These are phyloP conservation scores for Trichogramma evanescens DNA, from an alignment of 2,888 invertebrate species.

Conservation along the genomic window DNA sequence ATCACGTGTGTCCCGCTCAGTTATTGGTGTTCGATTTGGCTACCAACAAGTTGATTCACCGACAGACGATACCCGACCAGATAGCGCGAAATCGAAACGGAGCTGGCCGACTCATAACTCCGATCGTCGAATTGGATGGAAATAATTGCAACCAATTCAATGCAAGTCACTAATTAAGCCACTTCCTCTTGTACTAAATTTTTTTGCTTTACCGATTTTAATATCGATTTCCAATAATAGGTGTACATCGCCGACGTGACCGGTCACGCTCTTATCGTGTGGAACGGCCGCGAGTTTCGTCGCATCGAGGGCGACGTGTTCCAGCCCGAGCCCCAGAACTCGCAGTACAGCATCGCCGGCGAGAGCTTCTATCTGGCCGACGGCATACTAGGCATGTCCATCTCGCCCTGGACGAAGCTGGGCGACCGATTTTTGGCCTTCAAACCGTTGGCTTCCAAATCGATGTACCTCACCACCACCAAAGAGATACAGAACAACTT, in stretches of 20 bases:
- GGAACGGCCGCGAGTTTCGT: slow-evolving; percentile 13
- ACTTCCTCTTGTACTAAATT: background rate
- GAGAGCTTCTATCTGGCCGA: slow-evolving; percentile 62
- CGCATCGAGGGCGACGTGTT: slow-evolving; percentile 26
- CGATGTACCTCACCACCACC: slow-evolving; percentile 17
- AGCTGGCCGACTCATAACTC: slow-evolving; percentile 29
- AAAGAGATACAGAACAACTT: slow-evolving; percentile 4
- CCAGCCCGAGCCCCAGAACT: slow-evolving; percentile 11
- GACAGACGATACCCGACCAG: slow-evolving; percentile 24
- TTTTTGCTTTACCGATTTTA: background rate
- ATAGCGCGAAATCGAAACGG: slow-evolving; percentile 23
- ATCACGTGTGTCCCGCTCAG: slow-evolving; percentile 61
- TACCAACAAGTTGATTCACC: slow-evolving; percentile 42
- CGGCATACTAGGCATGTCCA: slow-evolving; percentile 60
- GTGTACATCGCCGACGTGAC: slow-evolving; percentile 22
- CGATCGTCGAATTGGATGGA: slow-evolving; percentile 26
- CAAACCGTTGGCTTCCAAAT: slow-evolving; percentile 29
- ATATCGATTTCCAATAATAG: slow-evolving; percentile 8
- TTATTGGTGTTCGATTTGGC: slow-evolving; percentile 63
- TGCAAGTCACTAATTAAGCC: slow-evolving; percentile 21
- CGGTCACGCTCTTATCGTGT: slow-evolving; percentile 19
- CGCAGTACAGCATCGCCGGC: slow-evolving; percentile 41
- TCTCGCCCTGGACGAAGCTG: slow-evolving; percentile 47
- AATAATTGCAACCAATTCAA: slow-evolving; percentile 12
- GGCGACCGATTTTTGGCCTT: slow-evolving; percentile 22